These are phyloP conservation scores for Micronisus gabar DNA, from an alignment of 2,113 vertebrate genomes.

Conservation along the genomic window DNA sequence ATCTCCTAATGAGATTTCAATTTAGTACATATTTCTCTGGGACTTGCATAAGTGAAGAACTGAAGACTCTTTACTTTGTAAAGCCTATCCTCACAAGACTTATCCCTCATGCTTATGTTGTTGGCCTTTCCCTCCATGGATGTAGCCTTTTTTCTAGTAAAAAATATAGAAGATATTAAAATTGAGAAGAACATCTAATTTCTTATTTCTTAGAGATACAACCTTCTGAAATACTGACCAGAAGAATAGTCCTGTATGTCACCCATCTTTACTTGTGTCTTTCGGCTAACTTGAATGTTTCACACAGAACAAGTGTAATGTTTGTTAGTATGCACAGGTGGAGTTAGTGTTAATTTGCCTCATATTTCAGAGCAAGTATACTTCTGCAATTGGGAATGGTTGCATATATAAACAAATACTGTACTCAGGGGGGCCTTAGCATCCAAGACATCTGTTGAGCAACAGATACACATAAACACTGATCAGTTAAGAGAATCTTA, in stretches of 20 bases:
- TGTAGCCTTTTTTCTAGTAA: not conserved
- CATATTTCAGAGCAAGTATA: not conserved
- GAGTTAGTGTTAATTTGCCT: not conserved
- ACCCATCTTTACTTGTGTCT: not conserved
- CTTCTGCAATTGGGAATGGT: not conserved
- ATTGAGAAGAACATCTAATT: not conserved
- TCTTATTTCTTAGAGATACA: not conserved
- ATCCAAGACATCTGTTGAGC: slow-evolving; percentile 7
- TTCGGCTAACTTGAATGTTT: not conserved
- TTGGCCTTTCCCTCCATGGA: not conserved
- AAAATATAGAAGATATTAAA: not conserved
- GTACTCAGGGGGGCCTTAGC: not conserved
- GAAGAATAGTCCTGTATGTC: not conserved
- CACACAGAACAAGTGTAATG: not conserved
- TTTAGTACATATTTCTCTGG: not conserved
- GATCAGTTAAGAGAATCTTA: not conserved
- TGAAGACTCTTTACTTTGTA: not conserved
- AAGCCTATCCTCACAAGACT: not conserved
- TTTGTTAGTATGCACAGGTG: not conserved
- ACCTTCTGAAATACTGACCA: not conserved
- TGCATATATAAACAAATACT: not conserved
- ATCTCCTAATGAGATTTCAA: not conserved
- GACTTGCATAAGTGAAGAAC: not conserved
- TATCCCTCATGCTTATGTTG: not conserved
- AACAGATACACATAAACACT: slow-evolving; percentile 35